Evolutionary conservation across 1,140 invertebrate species (phyloP).

Genomic region (Gryllus bimaculatus): DNA sequence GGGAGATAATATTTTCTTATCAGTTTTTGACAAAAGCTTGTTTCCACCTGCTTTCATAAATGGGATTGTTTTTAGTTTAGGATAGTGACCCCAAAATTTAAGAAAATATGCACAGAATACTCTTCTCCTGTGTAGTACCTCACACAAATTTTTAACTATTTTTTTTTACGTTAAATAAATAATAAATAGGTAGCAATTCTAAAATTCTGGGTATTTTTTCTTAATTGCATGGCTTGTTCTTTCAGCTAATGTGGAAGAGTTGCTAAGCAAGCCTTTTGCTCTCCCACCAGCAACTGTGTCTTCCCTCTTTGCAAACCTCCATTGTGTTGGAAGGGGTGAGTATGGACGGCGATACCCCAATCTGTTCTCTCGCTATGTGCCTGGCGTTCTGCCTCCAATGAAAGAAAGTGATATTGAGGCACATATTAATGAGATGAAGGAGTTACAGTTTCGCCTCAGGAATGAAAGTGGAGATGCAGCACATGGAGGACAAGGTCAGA

Average conservation of each 20-base stretch:
- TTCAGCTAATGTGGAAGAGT: conserved; percentile 14
- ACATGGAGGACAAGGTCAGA: neutral
- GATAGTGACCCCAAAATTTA: too few species aligned
- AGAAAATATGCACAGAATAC: too few species aligned
- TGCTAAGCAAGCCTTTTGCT: conserved; percentile 14
- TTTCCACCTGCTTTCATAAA: too few species aligned
- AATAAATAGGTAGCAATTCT: too few species aligned
- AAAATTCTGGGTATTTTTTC: too few species aligned
- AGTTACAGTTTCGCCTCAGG: neutral
- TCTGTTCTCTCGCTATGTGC: conserved; percentile 20
- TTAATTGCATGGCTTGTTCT: too few species aligned
- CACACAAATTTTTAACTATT: too few species aligned
- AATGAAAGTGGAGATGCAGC: neutral
- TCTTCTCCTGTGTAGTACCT: too few species aligned
- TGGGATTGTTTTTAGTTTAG: too few species aligned
- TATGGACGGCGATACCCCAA: conserved; percentile 16
- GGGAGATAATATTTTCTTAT: too few species aligned
- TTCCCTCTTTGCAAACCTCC: conserved; percentile 19
- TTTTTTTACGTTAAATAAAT: too few species aligned
- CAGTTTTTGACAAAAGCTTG: too few species aligned
- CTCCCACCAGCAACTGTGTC: conserved; percentile 13
- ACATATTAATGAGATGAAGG: conserved; percentile 13
- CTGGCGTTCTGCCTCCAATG: conserved; percentile 20
- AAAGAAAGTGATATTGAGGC: conserved; percentile 17
- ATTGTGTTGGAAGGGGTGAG: conserved; percentile 14